Percentiles rank a stretch among this genome's conserved stretches.
Conservation (phyloP, 2,797 vertebrate species). For the Chromis chromis region DNA sequence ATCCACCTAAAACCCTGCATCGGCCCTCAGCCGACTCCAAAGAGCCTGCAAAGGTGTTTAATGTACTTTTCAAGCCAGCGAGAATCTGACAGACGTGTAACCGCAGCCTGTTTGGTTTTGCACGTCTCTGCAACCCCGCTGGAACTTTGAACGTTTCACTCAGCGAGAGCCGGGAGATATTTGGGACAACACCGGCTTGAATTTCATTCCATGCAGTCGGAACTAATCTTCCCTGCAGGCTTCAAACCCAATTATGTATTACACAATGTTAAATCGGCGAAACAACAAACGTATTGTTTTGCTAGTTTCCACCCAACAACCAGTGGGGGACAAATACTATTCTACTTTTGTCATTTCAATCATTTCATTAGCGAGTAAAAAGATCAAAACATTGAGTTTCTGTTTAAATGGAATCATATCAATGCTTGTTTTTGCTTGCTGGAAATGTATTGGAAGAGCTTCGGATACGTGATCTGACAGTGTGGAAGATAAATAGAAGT, state of each 20-base stretch:
- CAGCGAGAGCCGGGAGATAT: slow-evolving; percentile 29
- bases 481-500: neutral
- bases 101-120: neutral
- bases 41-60: neutral
- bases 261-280: slow-evolving; percentile 43
- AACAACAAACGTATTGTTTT: slow-evolving; percentile 39
- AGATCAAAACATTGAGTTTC: neutral
- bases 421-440: neutral
- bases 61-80: neutral
- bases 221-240: slow-evolving; percentile 52
- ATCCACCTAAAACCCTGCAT: neutral
- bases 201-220: slow-evolving; percentile 28
- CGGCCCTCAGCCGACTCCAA: neutral
- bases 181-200: slow-evolving; percentile 11
- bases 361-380: slow-evolving; percentile 1
- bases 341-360: neutral
- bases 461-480: neutral
- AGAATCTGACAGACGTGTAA: neutral
- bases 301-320: slow-evolving; percentile 23
- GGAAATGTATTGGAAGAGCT: neutral
- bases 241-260: slow-evolving; percentile 48
- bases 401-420: neutral
- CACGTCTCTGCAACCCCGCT: neutral
- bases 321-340: neutral
- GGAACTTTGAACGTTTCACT: neutral